phyloP scores from a whole-genome alignment of 2,888 invertebrate species.

The Chymomyza caudatula region DNA sequence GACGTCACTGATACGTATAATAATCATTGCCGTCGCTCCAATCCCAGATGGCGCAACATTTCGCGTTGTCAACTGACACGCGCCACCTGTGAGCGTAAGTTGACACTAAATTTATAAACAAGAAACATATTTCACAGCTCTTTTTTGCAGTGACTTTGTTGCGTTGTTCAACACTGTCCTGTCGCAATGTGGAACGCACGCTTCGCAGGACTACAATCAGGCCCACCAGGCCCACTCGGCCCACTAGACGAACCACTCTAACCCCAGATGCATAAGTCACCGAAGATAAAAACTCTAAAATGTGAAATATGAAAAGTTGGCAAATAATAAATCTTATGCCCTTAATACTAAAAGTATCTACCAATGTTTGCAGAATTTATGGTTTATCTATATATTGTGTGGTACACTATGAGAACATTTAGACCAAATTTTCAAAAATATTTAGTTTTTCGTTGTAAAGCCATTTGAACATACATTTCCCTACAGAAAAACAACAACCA shows the following conservation, averaged over 20 bases:
- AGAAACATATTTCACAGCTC: neutral
- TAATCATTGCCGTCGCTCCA: conserved; percentile 18
- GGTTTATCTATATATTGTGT: too few relatives aligned
- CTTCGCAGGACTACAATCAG: neutral
- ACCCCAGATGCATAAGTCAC: neutral
- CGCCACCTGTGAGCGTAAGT: conserved; percentile 47
- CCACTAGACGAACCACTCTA: neutral
- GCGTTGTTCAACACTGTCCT: conserved; percentile 28
- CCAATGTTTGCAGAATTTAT: too few relatives aligned
- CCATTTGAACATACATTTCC: too few relatives aligned
- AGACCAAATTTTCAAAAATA: too few relatives aligned
- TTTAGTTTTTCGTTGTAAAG: too few relatives aligned
- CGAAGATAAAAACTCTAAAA: too few relatives aligned
- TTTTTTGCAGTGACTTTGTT: conserved; percentile 38
- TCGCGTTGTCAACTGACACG: conserved; percentile 42
- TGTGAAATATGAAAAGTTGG: too few relatives aligned
- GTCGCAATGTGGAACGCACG: conserved; percentile 19
- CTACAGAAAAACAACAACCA: too few relatives aligned
- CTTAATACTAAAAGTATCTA: too few relatives aligned
- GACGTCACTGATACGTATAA: conserved; percentile 35
- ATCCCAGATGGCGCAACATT: conserved; percentile 38
- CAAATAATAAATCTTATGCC: too few relatives aligned
- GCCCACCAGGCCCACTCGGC: neutral
- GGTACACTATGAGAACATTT: too few relatives aligned
- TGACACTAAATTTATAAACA: neutral